phyloP scores from a whole-genome alignment of 64 coral and sea anemone genomes.

The Cladopsammia gracilis region DNA sequence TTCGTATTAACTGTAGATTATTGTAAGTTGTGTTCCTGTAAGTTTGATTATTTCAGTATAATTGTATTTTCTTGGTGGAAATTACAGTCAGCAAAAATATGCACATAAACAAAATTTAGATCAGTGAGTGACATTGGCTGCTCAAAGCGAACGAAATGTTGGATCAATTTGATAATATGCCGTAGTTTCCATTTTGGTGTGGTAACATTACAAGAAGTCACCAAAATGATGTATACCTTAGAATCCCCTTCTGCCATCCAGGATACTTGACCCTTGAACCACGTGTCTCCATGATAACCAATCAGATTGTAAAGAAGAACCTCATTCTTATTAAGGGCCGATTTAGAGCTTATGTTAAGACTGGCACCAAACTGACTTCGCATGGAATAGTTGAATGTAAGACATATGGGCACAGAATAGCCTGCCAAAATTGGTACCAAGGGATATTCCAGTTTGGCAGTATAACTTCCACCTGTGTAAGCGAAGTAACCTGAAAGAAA shows the following conservation, averaged over 20 bases:
- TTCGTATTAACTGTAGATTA: no score
- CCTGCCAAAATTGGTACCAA: constrained; percentile 1
- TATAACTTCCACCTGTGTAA: constrained; percentile 8
- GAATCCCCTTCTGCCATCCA: not conserved
- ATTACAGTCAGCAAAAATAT: no score
- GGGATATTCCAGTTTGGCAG: constrained; percentile 21
- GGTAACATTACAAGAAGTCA: no score
- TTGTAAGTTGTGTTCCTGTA: no score
- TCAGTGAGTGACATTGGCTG: no score
- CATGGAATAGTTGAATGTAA: constrained; percentile 43
- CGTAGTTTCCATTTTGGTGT: no score
- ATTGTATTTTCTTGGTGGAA: no score
- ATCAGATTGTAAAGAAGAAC: constrained; percentile 27
- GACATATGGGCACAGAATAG: constrained; percentile 38
- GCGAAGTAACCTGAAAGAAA: constrained; percentile 42
- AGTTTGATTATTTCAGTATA: no score
- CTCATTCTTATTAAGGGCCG: not conserved
- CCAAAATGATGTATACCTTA: constrained; percentile 17
- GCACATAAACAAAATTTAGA: no score
- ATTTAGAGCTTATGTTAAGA: constrained; percentile 31
- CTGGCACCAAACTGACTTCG: not conserved
- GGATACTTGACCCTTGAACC: constrained; percentile 36
- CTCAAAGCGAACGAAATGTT: no score
- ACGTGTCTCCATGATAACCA: constrained; percentile 52
- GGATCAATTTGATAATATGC: no score